Conservation (phyloP, 2,888 invertebrate genomes). For the Cosmorhoe ocellata region DNA sequence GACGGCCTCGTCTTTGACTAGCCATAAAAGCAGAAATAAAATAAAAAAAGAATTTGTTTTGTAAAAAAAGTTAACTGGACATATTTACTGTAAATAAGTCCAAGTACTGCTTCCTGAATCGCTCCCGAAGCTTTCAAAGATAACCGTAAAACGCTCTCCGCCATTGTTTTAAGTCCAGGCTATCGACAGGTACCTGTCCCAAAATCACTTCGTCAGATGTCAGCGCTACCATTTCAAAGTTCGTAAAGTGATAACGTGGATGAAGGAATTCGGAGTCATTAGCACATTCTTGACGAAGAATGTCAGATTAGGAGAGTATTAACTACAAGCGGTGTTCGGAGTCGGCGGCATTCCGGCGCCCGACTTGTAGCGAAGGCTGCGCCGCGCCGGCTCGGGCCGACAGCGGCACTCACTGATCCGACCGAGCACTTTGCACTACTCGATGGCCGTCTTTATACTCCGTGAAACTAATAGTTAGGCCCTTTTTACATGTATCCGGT, state of each 20-base stretch:
- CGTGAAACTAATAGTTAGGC: constrained; percentile 1
- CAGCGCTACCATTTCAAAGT: constrained; percentile 4
- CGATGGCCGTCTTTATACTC: neutral
- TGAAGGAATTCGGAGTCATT: constrained; percentile 23
- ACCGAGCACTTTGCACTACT: neutral
- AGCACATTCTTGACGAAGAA: constrained; percentile 31
- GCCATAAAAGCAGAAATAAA: no score
- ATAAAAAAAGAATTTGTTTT: no score
- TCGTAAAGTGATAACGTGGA: constrained; percentile 17
- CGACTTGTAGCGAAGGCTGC: constrained; percentile 6
- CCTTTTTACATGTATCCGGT: neutral
- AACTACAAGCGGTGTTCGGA: constrained; percentile 4
- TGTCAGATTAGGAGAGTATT: constrained; percentile 27
- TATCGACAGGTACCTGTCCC: no score
- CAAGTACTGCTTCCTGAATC: no score
- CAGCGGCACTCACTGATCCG: constrained; percentile 1
- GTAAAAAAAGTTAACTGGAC: no score
- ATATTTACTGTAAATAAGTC: no score
- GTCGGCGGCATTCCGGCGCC: constrained; percentile 10
- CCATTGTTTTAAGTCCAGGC: no score
- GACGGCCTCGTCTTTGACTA: no score
- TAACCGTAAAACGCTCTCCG: no score
- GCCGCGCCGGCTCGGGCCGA: neutral
- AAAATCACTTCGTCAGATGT: constrained; percentile 4
- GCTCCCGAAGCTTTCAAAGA: no score